Base-by-base conservation (phyloP, 1,140 invertebrate species). In the Temnothorax nylanderi region DNA sequence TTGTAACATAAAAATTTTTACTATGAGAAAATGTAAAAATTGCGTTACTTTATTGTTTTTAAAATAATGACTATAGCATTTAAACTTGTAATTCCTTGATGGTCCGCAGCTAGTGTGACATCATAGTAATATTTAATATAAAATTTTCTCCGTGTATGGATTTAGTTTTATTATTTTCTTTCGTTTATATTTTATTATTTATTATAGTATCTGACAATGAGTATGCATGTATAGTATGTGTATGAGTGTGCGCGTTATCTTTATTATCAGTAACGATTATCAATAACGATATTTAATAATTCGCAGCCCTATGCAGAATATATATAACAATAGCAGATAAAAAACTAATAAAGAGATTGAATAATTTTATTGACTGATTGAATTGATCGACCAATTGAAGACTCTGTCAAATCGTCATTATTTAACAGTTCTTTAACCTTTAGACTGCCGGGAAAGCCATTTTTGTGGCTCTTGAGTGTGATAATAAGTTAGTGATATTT, bases 121-220 rank as follows among this genome's bases (percentile, higher is more conserved):
- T n/a, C n/a, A n/a, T n/a, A n/a, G n/a, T n/a, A n/a, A n/a, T n/a
- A n/a, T n/a, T n/a, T n/a, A n/a, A n/a, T n/a, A n/a, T n/a, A n/a
- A n/a, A n/a, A n/a, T n/a, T n/a, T n/a, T n/a, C n/a, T n/a, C n/a
- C n/a, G n/a, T n/a, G n/a, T n/a, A 18, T 21, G 10, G 1, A 72
- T 72, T 51, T 51, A 72, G 49, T 72, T n/a, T 74, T 34, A 74
- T 54, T 74, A n/a, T 34, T 72, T 51, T 21, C 1, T 60, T 8
- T 62, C 16, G 37, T 74, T 74, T 13, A 37, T 16, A 26, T 26
- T 51, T 76, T 44, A 44, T 44, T 47, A 47, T 47, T 11, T 47
- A 6, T 47, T 47, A 47, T 47, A 47, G 1, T 47, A 10, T 11
- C 47, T 49, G 0, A 26, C 41, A n/a, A 71, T 71, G 21, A 8